Evolutionary conservation across 2,888 invertebrate species (phyloP).

Genomic region (Cotesia congregata): DNA sequence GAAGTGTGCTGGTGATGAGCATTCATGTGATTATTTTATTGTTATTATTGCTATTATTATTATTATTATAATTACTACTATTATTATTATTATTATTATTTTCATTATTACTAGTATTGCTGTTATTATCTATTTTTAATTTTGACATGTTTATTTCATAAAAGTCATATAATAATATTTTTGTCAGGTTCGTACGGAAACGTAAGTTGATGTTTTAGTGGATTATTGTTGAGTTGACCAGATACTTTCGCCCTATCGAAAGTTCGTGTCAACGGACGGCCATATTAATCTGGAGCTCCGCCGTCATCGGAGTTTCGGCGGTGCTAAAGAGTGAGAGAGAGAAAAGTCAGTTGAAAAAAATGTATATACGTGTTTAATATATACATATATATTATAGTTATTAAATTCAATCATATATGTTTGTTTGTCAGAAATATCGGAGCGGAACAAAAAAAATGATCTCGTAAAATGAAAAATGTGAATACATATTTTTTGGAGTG

Average conservation of each 20-base stretch:
- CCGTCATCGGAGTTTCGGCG: slow-evolving; percentile 45
- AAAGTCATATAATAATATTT: background rate
- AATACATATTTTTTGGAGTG: background rate
- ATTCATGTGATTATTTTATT: slow-evolving; percentile 9
- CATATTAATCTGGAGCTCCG: slow-evolving; percentile 56
- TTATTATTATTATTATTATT: background rate
- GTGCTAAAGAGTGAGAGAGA: slow-evolving; percentile 37
- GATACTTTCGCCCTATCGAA: slow-evolving; percentile 43
- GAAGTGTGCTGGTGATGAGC: slow-evolving; percentile 11
- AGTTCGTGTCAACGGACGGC: slow-evolving; percentile 55
- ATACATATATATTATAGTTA: background rate
- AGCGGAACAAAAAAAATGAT: background rate
- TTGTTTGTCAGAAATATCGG: background rate
- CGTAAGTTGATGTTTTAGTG: slow-evolving; percentile 29
- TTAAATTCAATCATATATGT: background rate
- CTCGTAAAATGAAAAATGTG: background rate
- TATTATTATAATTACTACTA: background rate
- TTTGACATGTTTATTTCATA: no score
- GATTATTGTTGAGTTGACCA: slow-evolving; percentile 41
- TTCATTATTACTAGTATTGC: background rate
- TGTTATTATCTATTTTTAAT: no score
- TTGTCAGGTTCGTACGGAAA: background rate
- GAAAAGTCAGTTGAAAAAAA: slow-evolving; percentile 47
- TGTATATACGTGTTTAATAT: slow-evolving; percentile 18
- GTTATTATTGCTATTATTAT: background rate